Evolutionary conservation across 2,888 invertebrate species (phyloP).

Genomic region (Chironomus riparius): DNA sequence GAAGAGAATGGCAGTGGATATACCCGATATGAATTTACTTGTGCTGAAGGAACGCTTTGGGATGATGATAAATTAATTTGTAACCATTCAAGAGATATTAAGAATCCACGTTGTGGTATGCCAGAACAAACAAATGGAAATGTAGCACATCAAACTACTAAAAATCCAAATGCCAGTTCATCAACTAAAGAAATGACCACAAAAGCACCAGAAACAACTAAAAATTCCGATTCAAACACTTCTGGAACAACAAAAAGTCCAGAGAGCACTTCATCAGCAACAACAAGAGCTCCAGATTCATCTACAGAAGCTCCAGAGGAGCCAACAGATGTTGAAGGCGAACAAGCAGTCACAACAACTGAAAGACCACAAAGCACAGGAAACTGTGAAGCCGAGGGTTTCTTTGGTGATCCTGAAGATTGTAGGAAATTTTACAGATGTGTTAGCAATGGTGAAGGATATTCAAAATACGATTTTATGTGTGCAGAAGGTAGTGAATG

Average conservation of each 20-base stretch:
- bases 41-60: conserved; percentile 58
- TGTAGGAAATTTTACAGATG: conserved; percentile 53
- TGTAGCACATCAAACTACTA: background rate
- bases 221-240: background rate
- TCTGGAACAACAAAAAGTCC: background rate
- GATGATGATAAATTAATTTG: conserved; percentile 43
- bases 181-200: background rate
- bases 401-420: conserved; percentile 51
- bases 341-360: conserved; percentile 25
- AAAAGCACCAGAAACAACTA: background rate
- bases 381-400: conserved; percentile 50
- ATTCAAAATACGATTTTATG: conserved; percentile 50
- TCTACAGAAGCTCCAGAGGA: background rate
- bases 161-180: background rate
- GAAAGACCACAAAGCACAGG: conserved; percentile 33
- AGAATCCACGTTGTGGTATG: conserved; percentile 1
- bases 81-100: conserved; percentile 35
- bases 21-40: conserved; percentile 53
- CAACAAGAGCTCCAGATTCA: background rate
- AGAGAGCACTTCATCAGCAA: background rate
- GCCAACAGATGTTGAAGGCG: conserved; percentile 7
- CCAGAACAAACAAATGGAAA: conserved; percentile 35
- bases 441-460: conserved; percentile 45
- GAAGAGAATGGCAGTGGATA: conserved; percentile 52
- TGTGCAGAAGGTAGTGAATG: conserved; percentile 60